Evolutionary conservation across 2,113 vertebrate genomes (phyloP).

Genomic region (Lasiurus borealis): DNA sequence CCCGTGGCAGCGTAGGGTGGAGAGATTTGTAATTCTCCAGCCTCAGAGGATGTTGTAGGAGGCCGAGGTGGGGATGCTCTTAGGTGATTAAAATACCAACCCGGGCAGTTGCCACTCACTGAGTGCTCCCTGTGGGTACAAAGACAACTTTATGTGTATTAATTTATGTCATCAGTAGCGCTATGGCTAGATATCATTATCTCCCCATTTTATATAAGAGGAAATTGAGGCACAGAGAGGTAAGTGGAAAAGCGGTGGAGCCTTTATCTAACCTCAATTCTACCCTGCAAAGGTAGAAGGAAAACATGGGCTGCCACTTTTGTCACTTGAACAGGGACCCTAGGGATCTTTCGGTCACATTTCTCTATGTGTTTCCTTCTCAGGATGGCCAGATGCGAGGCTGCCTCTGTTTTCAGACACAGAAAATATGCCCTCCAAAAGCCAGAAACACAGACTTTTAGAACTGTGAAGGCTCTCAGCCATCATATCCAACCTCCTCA

Average conservation of each 20-base stretch:
- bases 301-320: background rate
- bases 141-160: background rate
- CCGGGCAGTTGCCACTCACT: background rate
- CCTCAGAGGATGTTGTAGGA: background rate
- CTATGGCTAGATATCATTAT: background rate
- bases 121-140: background rate
- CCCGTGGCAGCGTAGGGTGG: background rate
- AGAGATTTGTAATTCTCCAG: background rate
- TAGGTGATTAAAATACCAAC: background rate
- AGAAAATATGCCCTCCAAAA: slow-evolving; percentile 14
- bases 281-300: background rate
- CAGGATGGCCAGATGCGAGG: background rate
- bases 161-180: background rate
- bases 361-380: background rate
- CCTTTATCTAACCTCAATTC: background rate
- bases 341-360: background rate
- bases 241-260: background rate
- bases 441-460: background rate
- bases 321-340: background rate
- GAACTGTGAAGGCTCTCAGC: background rate
- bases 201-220: background rate
- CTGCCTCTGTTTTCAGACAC: slow-evolving; percentile 28
- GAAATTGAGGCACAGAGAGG: slow-evolving; percentile 32
- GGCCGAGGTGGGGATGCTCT: background rate
- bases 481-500: background rate